These are phyloP conservation scores for Pelmatolapia mariae DNA, from an alignment of 2,113 vertebrate genomes.

Conservation along the genomic window DNA sequence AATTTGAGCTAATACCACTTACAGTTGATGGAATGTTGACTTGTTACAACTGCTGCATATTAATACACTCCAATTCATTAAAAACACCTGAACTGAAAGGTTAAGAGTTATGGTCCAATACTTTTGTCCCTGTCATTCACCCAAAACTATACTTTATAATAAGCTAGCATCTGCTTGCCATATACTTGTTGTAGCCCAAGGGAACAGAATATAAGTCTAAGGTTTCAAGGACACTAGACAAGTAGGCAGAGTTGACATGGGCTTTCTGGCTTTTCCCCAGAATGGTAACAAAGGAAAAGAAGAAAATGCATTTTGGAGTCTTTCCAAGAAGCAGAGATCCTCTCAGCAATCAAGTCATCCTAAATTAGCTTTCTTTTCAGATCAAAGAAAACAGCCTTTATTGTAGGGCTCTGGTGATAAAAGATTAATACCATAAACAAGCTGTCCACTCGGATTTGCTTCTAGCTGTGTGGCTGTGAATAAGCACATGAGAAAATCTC, in stretches of 20 bases:
- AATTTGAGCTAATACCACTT: background rate
- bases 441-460: conserved; percentile 4
- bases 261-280: conserved; percentile 14
- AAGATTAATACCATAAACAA: conserved; percentile 29
- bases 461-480: background rate
- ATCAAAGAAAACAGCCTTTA: conserved; percentile 7
- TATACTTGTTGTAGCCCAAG: background rate
- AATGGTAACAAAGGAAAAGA: conserved; percentile 24
- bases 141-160: background rate
- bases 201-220: background rate
- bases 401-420: background rate
- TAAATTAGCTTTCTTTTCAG: conserved; percentile 17
- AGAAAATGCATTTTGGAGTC: background rate
- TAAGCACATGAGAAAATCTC: background rate
- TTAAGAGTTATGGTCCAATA: background rate
- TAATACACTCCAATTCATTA: background rate
- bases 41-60: background rate
- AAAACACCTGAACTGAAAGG: background rate
- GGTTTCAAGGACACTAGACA: conserved; percentile 30
- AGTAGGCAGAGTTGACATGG: conserved; percentile 6
- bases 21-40: background rate
- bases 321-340: conserved; percentile 9
- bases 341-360: background rate
- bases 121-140: background rate
- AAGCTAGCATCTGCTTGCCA: background rate